Conservation (phyloP, 2,888 invertebrate species). For the Carabus problematicus region DNA sequence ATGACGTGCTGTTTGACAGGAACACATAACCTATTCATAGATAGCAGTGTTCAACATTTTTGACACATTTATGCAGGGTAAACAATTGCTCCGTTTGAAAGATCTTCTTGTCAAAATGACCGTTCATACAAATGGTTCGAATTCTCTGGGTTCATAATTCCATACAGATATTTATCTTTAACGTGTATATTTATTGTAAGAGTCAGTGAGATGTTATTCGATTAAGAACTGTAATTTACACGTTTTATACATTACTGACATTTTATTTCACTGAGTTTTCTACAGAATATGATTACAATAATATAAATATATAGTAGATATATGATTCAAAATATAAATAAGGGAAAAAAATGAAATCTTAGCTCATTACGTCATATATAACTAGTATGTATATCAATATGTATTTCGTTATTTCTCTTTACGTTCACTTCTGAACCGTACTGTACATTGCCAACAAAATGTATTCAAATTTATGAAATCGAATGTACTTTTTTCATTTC, state of each 20-base stretch:
- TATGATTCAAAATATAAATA: conserved; percentile 26
- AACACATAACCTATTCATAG: conserved; percentile 27
- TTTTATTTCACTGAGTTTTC: neutral
- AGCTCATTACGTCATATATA: conserved; percentile 32
- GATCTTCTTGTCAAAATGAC: conserved; percentile 38
- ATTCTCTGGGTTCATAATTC: conserved; percentile 15
- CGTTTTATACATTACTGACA: conserved; percentile 31
- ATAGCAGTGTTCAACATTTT: conserved; percentile 25
- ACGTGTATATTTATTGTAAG: conserved; percentile 12
- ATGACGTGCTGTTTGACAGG: conserved; percentile 5
- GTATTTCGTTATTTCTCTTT: neutral
- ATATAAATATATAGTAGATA: conserved; percentile 37
- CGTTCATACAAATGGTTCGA: conserved; percentile 23
- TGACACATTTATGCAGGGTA: conserved; percentile 38
- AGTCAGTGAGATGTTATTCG: conserved; percentile 19
- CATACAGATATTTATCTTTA: conserved; percentile 27
- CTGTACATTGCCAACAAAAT: too few relatives aligned
- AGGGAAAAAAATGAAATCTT: conserved; percentile 8
- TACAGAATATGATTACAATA: conserved; percentile 21
- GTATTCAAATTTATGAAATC: too few relatives aligned
- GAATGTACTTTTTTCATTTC: too few relatives aligned
- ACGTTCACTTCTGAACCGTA: neutral
- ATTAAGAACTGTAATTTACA: conserved; percentile 33
- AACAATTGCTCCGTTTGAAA: conserved; percentile 23
- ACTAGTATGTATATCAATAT: conserved; percentile 12